Evolutionary conservation across 2,797 vertebrate genomes (phyloP).

Genomic region (Acipenser oxyrinchus): DNA sequence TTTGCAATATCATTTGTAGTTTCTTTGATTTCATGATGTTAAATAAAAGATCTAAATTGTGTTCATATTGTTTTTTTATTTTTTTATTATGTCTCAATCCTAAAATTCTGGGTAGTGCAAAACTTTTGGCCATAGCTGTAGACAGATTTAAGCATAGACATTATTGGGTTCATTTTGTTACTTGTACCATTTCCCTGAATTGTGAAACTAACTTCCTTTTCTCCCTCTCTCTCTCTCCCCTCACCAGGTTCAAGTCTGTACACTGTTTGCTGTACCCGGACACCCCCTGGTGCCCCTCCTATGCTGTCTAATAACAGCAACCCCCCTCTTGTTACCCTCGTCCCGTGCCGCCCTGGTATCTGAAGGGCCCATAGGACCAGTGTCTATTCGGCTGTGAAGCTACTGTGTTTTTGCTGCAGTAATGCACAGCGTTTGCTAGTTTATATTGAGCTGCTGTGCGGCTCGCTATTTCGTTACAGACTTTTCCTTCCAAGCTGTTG

Average conservation of each 20-base stretch:
- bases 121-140: too few relatives aligned
- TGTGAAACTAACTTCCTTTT: constrained; percentile 9
- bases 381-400: constrained; percentile 53
- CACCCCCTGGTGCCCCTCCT: constrained; percentile 87
- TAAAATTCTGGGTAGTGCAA: too few relatives aligned
- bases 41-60: too few relatives aligned
- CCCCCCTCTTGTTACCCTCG: constrained; percentile 67
- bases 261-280: constrained; percentile 94
- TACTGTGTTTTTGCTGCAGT: constrained; percentile 58
- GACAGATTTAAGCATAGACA: too few relatives aligned
- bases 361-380: constrained; percentile 82
- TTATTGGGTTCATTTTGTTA: too few relatives aligned
- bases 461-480: constrained; percentile 49
- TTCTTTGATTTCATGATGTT: too few relatives aligned
- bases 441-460: constrained; percentile 82
- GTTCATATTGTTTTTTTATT: too few relatives aligned
- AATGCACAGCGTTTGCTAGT: constrained; percentile 47
- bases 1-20: too few relatives aligned
- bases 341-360: constrained; percentile 89
- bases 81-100: too few relatives aligned
- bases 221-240: constrained; percentile 15
- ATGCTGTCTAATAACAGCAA: constrained; percentile 68
- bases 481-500: constrained; percentile 46
- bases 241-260: constrained; percentile 84
- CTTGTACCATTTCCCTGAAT: not conserved